Evolutionary conservation across 2,797 vertebrate genomes (phyloP).

Genomic region (Saxicola maurus): DNA sequence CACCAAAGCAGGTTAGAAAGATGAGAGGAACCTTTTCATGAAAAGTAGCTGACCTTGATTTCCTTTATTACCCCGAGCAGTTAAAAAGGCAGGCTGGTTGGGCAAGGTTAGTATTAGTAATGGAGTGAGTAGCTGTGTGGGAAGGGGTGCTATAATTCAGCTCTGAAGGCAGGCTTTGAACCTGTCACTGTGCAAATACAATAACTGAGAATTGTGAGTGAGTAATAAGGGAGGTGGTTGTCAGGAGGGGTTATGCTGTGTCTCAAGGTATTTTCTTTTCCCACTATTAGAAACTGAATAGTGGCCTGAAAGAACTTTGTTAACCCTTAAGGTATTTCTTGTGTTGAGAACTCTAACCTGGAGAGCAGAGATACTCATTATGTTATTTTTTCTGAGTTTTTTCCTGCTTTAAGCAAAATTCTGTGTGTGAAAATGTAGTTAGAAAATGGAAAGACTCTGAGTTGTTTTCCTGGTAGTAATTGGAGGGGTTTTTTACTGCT

Average conservation of each 20-base stretch:
- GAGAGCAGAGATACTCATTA: fast-evolving
- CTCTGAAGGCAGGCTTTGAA: fast-evolving
- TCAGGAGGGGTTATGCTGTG: fast-evolving
- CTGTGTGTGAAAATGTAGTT: fast-evolving
- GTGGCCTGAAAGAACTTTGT: fast-evolving
- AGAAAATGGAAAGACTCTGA: fast-evolving
- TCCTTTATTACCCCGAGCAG: not conserved
- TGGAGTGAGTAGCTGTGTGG: fast-evolving
- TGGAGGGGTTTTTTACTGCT: fast-evolving
- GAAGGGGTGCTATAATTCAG: fast-evolving
- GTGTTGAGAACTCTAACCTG: fast-evolving
- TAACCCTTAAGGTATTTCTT: fast-evolving
- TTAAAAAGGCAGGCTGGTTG: not conserved
- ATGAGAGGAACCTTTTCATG: not conserved
- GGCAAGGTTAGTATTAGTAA: fast-evolving
- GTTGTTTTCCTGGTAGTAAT: fast-evolving
- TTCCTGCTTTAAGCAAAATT: fast-evolving
- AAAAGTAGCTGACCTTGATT: not conserved
- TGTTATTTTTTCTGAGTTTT: fast-evolving
- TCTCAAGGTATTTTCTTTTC: fast-evolving
- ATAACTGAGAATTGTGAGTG: fast-evolving
- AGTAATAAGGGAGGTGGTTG: fast-evolving
- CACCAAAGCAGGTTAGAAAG: not conserved
- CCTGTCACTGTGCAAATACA: fast-evolving
- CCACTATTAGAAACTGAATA: fast-evolving